These are phyloP conservation scores for Leucophora obtusa DNA, from an alignment of 2,888 invertebrate genomes.

Conservation along the genomic window DNA sequence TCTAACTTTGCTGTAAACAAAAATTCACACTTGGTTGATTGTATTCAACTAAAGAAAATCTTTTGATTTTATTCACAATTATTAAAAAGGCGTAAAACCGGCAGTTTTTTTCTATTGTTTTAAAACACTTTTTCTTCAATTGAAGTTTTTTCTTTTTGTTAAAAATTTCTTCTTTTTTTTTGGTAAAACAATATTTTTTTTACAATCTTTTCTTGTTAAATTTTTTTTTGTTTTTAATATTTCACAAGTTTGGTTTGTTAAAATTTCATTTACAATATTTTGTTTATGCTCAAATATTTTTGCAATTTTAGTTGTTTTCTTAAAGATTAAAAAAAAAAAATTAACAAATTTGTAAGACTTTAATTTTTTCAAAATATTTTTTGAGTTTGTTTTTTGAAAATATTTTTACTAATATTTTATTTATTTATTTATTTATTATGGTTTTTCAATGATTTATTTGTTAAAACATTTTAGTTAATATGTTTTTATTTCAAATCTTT, in stretches of 20 bases:
- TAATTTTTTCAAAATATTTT: conserved; percentile 11
- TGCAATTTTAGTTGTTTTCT: too few relatives aligned
- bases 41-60: conserved; percentile 30
- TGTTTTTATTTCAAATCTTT: conserved; percentile 2
- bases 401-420: conserved; percentile 23
- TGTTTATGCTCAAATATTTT: too few relatives aligned
- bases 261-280: too few relatives aligned
- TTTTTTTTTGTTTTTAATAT: too few relatives aligned
- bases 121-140: conserved; percentile 25
- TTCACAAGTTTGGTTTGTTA: too few relatives aligned
- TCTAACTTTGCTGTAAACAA: conserved; percentile 30
- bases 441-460: conserved; percentile 57
- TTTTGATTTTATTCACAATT: conserved; percentile 31
- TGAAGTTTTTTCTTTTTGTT: conserved; percentile 17
- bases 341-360: too few relatives aligned
- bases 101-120: conserved; percentile 44
- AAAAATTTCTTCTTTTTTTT: conserved; percentile 5
- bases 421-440: conserved; percentile 18
- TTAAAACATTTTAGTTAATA: conserved; percentile 23
- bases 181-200: too few relatives aligned
- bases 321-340: too few relatives aligned
- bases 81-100: conserved; percentile 61
- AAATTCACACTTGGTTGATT: conserved; percentile 53
- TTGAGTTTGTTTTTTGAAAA: conserved; percentile 41
- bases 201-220: too few relatives aligned